These are phyloP conservation scores for Dascyllus trimaculatus DNA, from an alignment of 2,113 vertebrate genomes.

Conservation along the genomic window DNA sequence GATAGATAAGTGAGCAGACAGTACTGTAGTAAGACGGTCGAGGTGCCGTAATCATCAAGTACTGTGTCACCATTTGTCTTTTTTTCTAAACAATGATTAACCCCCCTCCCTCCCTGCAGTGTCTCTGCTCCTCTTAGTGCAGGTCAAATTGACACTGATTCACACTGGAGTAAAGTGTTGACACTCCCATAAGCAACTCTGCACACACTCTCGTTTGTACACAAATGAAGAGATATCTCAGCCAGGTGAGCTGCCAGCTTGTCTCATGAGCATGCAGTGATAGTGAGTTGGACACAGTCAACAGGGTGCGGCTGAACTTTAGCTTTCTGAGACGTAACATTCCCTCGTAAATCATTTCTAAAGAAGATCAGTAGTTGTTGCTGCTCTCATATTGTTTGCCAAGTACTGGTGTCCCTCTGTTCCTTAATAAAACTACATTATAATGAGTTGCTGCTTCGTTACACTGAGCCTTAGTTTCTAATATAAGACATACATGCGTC, in stretches of 20 bases:
- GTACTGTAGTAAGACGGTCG: neutral
- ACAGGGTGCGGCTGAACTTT: neutral
- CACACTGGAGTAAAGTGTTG: slow-evolving; percentile 8
- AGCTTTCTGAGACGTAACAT: neutral
- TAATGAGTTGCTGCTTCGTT: too few species aligned
- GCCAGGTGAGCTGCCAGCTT: neutral
- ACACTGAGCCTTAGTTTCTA: too few species aligned
- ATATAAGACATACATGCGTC: too few species aligned
- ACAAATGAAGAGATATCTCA: neutral
- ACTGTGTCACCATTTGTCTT: slow-evolving; percentile 14
- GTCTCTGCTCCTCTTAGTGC: neutral
- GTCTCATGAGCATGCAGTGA: neutral
- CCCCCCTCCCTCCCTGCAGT: slow-evolving; percentile 23
- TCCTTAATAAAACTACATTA: neutral
- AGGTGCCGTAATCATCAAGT: slow-evolving; percentile 1
- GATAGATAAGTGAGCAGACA: neutral
- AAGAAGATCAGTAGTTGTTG: too few species aligned
- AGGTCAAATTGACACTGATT: slow-evolving; percentile 11
- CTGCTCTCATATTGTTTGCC: neutral
- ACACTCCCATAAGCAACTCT: neutral
- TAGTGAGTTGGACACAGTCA: neutral
- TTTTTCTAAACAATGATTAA: slow-evolving; percentile 76
- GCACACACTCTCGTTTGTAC: neutral
- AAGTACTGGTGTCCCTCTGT: neutral
- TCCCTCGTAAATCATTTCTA: neutral